Percentiles rank a stretch among this genome's conserved stretches.
Conservation (phyloP, 2,888 invertebrate genomes). For the Coremacera marginata region DNA sequence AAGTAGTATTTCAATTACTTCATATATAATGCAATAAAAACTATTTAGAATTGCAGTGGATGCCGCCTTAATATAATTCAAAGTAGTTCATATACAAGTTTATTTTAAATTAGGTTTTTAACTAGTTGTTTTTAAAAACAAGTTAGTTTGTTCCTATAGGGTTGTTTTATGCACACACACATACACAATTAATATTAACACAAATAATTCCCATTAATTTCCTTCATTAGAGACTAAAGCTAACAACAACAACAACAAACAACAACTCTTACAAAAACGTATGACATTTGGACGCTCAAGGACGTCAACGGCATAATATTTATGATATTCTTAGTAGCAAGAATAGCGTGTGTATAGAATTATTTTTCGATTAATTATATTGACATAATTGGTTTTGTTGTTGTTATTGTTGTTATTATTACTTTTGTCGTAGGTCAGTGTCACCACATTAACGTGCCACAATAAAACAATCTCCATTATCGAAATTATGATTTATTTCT, state of each 20-base stretch:
- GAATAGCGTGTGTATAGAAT: background rate
- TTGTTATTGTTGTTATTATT: background rate
- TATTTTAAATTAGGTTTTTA: too few relatives aligned
- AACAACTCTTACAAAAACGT: too few relatives aligned
- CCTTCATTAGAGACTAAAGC: conserved; percentile 3
- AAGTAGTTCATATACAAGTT: too few relatives aligned
- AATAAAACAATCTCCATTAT: conserved; percentile 1
- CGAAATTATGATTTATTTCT: conserved; percentile 55
- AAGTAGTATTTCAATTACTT: too few relatives aligned
- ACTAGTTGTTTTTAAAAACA: too few relatives aligned
- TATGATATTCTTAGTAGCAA: background rate
- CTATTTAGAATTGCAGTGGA: too few relatives aligned
- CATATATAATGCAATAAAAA: too few relatives aligned
- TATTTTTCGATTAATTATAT: background rate
- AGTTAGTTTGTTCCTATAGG: too few relatives aligned
- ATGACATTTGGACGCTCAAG: conserved; percentile 8
- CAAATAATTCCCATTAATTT: conserved; percentile 5
- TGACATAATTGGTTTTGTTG: background rate
- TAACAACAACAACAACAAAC: background rate
- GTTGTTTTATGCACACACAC: too few relatives aligned
- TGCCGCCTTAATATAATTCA: too few relatives aligned
- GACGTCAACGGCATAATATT: conserved; percentile 1
- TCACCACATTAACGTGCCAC: conserved; percentile 22
- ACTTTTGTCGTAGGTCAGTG: background rate
- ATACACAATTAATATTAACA: background rate